Percentiles rank a stretch among this genome's conserved stretches.
phyloP scores from a whole-genome alignment of 1,140 invertebrate genomes.

The Drosophila pallidifrons region DNA sequence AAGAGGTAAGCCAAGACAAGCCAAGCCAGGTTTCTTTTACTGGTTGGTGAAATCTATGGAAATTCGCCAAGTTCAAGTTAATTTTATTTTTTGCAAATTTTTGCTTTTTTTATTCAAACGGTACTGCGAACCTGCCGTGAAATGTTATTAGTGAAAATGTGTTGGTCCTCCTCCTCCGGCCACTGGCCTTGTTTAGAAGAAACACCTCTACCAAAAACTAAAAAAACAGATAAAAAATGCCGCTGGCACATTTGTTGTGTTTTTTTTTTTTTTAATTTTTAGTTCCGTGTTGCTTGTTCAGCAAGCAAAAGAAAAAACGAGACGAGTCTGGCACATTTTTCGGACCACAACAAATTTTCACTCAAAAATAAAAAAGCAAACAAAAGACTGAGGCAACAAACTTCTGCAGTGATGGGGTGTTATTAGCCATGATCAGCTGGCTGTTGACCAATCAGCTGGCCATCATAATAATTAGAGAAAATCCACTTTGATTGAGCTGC shows the following conservation, averaged over 20 bases:
- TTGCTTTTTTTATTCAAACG: conserved; percentile 25
- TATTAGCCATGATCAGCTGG: conserved; percentile 27
- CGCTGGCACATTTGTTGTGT: conserved; percentile 2
- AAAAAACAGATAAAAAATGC: conserved; percentile 12
- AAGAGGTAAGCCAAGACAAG: not conserved
- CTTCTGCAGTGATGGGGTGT: conserved; percentile 35
- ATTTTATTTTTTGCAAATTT: conserved; percentile 8
- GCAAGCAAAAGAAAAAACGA: not conserved
- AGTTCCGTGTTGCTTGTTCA: conserved; percentile 58
- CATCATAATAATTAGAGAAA: conserved; percentile 77
- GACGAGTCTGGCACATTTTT: conserved; percentile 19
- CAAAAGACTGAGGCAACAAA: conserved; percentile 79
- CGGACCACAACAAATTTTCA: conserved; percentile 43
- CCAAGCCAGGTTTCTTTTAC: conserved; percentile 21
- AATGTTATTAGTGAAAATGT: conserved; percentile 39
- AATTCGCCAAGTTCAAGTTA: conserved; percentile 41
- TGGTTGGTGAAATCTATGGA: conserved; percentile 46
- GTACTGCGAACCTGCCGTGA: conserved; percentile 22
- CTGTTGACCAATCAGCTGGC: conserved; percentile 10
- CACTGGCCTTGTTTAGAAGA: conserved; percentile 25
- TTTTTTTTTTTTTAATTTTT: not conserved
- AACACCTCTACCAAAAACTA: conserved; percentile 5
- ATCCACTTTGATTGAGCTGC: conserved; percentile 48
- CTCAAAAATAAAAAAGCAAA: conserved; percentile 43
- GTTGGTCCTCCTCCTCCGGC: conserved; percentile 4